phyloP scores from a whole-genome alignment of 2,888 invertebrate genomes.

The Chrysolina haemoptera region DNA sequence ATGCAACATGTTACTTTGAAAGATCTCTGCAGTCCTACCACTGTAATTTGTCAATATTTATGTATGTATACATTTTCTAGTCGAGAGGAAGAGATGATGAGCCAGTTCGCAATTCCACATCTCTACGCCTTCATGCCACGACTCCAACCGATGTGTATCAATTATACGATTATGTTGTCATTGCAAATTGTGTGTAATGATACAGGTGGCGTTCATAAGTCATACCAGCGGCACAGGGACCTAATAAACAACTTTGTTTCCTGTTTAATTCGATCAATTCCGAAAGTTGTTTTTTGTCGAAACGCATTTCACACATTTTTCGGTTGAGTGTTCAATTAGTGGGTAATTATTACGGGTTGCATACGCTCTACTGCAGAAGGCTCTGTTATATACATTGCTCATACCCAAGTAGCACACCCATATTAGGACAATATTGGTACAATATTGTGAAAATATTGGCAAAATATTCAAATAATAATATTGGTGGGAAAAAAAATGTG shows the following conservation, averaged over 20 bases:
- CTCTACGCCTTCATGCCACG: slow-evolving; percentile 44
- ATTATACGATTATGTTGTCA: slow-evolving; percentile 68
- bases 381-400: neutral
- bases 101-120: slow-evolving; percentile 40
- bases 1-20: neutral
- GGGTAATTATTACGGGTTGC: slow-evolving; percentile 35
- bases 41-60: slow-evolving; percentile 41
- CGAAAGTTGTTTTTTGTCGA: slow-evolving; percentile 31
- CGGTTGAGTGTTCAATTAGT: slow-evolving; percentile 30
- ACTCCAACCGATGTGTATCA: slow-evolving; percentile 61
- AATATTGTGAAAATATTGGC: no score
- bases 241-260: slow-evolving; percentile 56
- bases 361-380: slow-evolving; percentile 24
- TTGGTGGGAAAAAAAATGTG: no score
- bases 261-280: slow-evolving; percentile 49
- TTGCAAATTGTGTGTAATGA: slow-evolving; percentile 66
- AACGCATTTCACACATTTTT: slow-evolving; percentile 40
- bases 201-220: slow-evolving; percentile 59
- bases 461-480: no score
- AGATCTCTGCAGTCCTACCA: slow-evolving; percentile 10
- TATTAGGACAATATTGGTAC: no score
- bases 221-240: slow-evolving; percentile 46
- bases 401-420: neutral
- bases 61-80: slow-evolving; percentile 41
- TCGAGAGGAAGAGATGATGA: slow-evolving; percentile 39